Conservation (phyloP, 2,797 vertebrate genomes). For the Florisuga fusca region DNA sequence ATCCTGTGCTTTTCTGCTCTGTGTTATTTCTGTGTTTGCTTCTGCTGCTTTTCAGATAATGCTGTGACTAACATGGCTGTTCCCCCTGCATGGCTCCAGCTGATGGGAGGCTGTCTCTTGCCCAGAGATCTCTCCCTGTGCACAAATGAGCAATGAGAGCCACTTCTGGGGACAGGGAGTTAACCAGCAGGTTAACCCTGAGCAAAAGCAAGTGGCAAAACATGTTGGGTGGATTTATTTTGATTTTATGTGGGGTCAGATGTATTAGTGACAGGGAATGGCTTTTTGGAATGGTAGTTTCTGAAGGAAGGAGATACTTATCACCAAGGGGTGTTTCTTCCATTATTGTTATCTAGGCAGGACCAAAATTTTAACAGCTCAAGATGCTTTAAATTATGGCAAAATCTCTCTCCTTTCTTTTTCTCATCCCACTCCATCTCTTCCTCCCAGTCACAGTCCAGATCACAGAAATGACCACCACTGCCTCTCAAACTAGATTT, state of each 20-base stretch:
- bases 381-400: background rate
- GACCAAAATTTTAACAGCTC: background rate
- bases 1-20: background rate
- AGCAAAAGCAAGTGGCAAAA: background rate
- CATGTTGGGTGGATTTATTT: background rate
- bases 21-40: constrained; percentile 1
- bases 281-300: background rate
- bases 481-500: background rate
- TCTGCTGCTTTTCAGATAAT: background rate
- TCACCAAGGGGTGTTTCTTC: background rate
- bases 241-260: background rate
- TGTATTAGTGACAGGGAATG: background rate
- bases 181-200: background rate
- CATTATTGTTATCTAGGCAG: background rate
- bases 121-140: background rate
- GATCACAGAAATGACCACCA: background rate
- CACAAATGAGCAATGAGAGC: background rate
- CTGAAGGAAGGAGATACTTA: background rate
- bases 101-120: background rate
- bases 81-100: background rate
- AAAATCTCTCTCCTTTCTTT: background rate
- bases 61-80: background rate
- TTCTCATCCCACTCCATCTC: background rate
- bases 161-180: background rate
- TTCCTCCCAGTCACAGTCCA: background rate